Evolutionary conservation across 2,113 vertebrate species (phyloP).

Genomic region (Ursus arctos): DNA sequence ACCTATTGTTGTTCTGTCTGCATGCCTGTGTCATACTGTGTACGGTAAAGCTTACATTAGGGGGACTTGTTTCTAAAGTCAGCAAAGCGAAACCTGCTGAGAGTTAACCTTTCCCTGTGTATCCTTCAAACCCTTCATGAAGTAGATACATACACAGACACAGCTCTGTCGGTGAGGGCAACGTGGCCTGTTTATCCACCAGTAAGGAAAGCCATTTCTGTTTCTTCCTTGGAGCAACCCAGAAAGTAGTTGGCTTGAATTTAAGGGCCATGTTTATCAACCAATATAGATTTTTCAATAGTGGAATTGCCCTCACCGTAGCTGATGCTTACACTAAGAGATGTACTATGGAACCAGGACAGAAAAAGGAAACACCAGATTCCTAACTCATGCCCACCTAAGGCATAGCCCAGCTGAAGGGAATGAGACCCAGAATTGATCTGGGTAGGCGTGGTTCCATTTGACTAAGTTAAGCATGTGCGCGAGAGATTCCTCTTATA

Average conservation of each 20-base stretch:
- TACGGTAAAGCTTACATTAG: not conserved
- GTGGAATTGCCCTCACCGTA: not conserved
- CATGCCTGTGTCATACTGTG: not conserved
- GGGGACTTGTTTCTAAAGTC: not conserved
- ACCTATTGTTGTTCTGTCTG: not conserved
- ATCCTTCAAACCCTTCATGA: not conserved
- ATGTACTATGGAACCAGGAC: not conserved
- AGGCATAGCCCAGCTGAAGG: not conserved
- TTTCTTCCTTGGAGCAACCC: not conserved
- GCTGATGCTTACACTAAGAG: not conserved
- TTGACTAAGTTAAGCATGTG: not conserved
- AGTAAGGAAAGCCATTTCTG: not conserved
- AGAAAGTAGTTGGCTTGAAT: not conserved
- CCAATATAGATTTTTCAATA: not conserved
- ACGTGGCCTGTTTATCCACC: not conserved
- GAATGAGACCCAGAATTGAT: not conserved
- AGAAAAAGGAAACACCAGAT: conserved; percentile 8
- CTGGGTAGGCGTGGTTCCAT: not conserved
- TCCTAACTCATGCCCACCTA: not conserved
- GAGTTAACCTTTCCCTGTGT: not conserved
- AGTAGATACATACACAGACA: not conserved
- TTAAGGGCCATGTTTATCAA: not conserved
- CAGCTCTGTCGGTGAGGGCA: not conserved
- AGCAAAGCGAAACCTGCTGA: not conserved
- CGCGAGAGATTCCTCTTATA: not conserved